Conservation (phyloP, 2,113 vertebrate species). For the Thamnophis sirtalis region DNA sequence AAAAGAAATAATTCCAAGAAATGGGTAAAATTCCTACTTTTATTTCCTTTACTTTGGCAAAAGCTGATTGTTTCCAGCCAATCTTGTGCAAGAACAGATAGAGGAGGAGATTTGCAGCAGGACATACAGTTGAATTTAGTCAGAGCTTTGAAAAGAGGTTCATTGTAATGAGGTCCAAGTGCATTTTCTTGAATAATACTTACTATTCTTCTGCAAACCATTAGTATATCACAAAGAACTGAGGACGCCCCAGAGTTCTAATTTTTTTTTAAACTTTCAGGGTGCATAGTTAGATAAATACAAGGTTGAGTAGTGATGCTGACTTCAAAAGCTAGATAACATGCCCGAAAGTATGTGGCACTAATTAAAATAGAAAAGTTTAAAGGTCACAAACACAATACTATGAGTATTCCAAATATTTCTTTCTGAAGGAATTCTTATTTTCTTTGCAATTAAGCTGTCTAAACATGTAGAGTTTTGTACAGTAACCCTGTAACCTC, state of each 20-base stretch:
- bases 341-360: constrained; percentile 50
- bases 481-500: neutral
- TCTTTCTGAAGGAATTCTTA: constrained; percentile 37
- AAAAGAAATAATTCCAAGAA: neutral
- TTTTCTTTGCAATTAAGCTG: constrained; percentile 47
- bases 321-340: constrained; percentile 32
- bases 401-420: constrained; percentile 32
- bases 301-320: neutral
- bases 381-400: constrained; percentile 43
- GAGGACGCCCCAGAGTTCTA: neutral
- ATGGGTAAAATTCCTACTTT: neutral
- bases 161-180: neutral
- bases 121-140: neutral
- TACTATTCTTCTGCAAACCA: neutral
- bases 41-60: neutral
- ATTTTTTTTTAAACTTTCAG: constrained; percentile 12
- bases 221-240: constrained; percentile 13
- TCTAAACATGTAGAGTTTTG: constrained; percentile 14
- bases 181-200: constrained; percentile 15
- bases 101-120: neutral
- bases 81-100: neutral
- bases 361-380: constrained; percentile 49
- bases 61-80: neutral
- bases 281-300: constrained; percentile 7
- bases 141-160: neutral